phyloP scores from a whole-genome alignment of 2,888 invertebrate genomes.

The Drosophila seclusa region DNA sequence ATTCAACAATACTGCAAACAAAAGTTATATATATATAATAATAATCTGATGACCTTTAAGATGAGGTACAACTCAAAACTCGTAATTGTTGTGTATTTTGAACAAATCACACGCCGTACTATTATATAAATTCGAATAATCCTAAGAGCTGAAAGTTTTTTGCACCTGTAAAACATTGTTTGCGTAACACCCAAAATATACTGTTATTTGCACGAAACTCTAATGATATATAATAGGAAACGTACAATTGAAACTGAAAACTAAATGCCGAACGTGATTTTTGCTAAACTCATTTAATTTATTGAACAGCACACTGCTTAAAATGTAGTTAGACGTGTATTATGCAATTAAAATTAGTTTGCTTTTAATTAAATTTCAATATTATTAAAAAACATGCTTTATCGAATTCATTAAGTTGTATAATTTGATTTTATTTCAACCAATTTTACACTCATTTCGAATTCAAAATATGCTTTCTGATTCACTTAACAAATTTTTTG shows the following conservation, averaged over 20 bases:
- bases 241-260: slow-evolving; percentile 18
- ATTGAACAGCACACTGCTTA: slow-evolving; percentile 63
- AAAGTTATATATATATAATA: background rate
- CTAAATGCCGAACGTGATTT: slow-evolving; percentile 44
- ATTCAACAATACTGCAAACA: slow-evolving; percentile 56
- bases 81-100: slow-evolving; percentile 38
- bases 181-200: slow-evolving; percentile 35
- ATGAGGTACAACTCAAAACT: slow-evolving; percentile 19
- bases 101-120: slow-evolving; percentile 22
- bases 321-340: slow-evolving; percentile 55
- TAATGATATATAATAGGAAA: slow-evolving; percentile 47
- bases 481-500: background rate
- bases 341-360: slow-evolving; percentile 63
- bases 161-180: slow-evolving; percentile 58
- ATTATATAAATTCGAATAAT: slow-evolving; percentile 66
- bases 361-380: slow-evolving; percentile 59
- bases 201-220: slow-evolving; percentile 55
- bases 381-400: slow-evolving; percentile 24
- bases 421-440: slow-evolving; percentile 4
- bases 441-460: slow-evolving; percentile 9
- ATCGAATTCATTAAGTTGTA: slow-evolving; percentile 7
- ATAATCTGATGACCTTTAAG: slow-evolving; percentile 32
- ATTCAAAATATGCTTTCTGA: background rate
- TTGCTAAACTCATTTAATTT: slow-evolving; percentile 61
- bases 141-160: slow-evolving; percentile 55